phyloP scores from a whole-genome alignment of 2,888 invertebrate species.

The Agrypnus murinus region DNA sequence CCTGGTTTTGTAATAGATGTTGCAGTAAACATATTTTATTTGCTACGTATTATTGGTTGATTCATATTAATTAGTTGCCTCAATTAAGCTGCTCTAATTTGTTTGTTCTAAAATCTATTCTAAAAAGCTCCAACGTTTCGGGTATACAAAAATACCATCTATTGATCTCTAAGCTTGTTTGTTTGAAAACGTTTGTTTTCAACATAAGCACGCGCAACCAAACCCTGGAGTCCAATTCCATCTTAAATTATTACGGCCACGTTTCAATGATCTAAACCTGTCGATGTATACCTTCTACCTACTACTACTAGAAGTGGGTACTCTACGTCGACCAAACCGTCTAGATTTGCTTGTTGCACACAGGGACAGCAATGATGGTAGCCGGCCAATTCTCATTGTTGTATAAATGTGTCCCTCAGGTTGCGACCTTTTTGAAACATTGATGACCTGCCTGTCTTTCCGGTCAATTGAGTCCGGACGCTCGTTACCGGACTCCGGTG shows the following conservation, averaged over 20 bases:
- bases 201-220: too few relatives aligned
- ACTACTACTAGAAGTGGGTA: neutral
- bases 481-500: slow-evolving; percentile 53
- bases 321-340: neutral
- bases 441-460: slow-evolving; percentile 61
- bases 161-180: too few relatives aligned
- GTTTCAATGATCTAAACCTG: neutral
- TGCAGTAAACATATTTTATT: too few relatives aligned
- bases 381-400: slow-evolving; percentile 50
- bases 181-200: too few relatives aligned
- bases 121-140: too few relatives aligned
- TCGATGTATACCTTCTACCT: neutral
- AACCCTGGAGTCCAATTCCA: neutral
- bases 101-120: too few relatives aligned
- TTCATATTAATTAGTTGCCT: too few relatives aligned
- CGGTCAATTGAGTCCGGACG: slow-evolving; percentile 61
- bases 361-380: slow-evolving; percentile 18
- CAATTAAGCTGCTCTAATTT: too few relatives aligned
- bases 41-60: too few relatives aligned
- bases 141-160: too few relatives aligned
- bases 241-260: slow-evolving; percentile 8
- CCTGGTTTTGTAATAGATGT: too few relatives aligned
- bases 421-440: slow-evolving; percentile 56
- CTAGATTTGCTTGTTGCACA: slow-evolving; percentile 25
- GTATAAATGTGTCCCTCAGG: slow-evolving; percentile 55